Conservation (phyloP, 2,113 vertebrate genomes). For the Romanogobio albipinnatus region DNA sequence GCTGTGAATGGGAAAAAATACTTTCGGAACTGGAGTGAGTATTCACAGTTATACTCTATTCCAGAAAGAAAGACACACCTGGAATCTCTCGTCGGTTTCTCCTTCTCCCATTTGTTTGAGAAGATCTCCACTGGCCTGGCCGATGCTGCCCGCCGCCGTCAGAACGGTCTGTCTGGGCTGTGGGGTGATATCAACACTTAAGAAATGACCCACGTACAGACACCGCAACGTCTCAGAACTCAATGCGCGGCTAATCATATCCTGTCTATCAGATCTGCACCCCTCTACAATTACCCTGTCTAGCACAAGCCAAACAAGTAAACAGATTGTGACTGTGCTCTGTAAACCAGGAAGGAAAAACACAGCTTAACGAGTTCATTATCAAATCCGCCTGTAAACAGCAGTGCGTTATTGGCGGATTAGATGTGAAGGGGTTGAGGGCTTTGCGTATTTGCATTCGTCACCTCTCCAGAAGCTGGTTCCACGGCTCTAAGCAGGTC, state of each 20-base stretch:
- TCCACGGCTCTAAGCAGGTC: conserved; percentile 95
- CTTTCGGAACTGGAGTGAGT: background rate
- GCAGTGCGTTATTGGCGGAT: background rate
- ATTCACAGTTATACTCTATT: background rate
- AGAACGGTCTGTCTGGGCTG: conserved; percentile 97
- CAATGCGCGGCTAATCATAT: background rate
- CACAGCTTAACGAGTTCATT: conserved; percentile 24
- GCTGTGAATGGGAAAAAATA: background rate
- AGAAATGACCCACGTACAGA: background rate
- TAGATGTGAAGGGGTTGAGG: conserved; percentile 22
- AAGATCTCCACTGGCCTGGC: conserved; percentile 95
- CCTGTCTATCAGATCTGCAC: conserved; percentile 14
- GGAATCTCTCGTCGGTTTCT: conserved; percentile 96
- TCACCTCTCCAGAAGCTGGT: conserved; percentile 93
- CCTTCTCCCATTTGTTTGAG: conserved; percentile 97
- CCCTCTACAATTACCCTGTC: conserved; percentile 31
- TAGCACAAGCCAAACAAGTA: conserved; percentile 21
- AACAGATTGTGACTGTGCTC: conserved; percentile 18
- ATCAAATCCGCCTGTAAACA: conserved; percentile 23
- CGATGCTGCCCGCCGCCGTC: conserved; percentile 96
- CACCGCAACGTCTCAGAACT: background rate
- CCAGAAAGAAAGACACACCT: conserved; percentile 74
- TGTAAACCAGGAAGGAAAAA: conserved; percentile 40
- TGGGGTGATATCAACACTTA: background rate
- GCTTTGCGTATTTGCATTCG: conserved; percentile 34